These are phyloP conservation scores for Tridacna gigas DNA, from an alignment of 2,888 invertebrate species.

Conservation along the genomic window DNA sequence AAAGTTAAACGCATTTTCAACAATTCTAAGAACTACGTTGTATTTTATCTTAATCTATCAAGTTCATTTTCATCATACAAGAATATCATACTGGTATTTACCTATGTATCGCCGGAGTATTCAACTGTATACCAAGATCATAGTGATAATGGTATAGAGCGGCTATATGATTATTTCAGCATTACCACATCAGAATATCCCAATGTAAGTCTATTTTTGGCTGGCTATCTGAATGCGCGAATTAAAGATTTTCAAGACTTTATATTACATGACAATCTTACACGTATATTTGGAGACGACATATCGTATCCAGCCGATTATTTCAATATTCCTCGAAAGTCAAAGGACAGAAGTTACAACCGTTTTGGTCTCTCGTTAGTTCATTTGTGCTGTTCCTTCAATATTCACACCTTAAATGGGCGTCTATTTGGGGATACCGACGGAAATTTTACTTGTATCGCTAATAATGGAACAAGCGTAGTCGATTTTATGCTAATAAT, in stretches of 20 bases:
- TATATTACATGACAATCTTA: slow-evolving; percentile 20
- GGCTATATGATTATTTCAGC: neutral
- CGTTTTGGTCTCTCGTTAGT: neutral
- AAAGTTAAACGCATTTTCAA: neutral
- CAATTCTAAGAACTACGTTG: neutral
- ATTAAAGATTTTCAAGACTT: slow-evolving; percentile 19
- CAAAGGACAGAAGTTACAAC: neutral
- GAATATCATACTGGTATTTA: neutral
- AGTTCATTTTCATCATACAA: neutral
- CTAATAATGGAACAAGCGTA: neutral
- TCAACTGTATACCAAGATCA: neutral
- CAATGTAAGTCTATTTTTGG: neutral
- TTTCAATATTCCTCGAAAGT: slow-evolving; percentile 3
- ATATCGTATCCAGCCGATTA: slow-evolving; percentile 16
- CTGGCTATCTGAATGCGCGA: slow-evolving; percentile 24
- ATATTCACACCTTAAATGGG: neutral
- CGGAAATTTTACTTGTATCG: neutral
- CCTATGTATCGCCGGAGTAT: neutral
- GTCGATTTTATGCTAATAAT: neutral
- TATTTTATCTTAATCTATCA: neutral
- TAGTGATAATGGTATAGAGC: slow-evolving; percentile 1
- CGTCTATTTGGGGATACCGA: neutral
- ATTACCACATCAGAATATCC: neutral
- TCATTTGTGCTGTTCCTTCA: neutral
- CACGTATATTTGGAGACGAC: neutral